Base-by-base conservation (phyloP, 2,797 vertebrate species). In the Chrysocyon brachyurus region DNA sequence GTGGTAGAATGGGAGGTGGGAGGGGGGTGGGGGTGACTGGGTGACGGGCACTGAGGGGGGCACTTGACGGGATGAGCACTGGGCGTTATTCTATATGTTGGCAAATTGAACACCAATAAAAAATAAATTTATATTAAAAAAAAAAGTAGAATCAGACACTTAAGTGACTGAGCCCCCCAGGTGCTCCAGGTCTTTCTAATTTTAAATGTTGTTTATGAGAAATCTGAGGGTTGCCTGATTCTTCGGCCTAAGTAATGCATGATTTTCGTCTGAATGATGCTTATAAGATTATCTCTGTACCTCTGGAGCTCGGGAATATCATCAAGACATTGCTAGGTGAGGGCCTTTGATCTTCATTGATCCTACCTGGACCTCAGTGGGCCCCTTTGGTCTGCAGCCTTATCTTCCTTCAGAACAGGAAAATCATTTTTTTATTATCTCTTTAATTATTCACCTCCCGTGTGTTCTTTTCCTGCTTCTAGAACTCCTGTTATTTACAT, bases 191-290 rank as follows among this genome's bases (percentile, higher is more conserved):
- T 95, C 19, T 52, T 68, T 91, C 63, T 91, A 26, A 31, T 33
- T n/a, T 93, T 63, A 52, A 95, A 26, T 61, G 33, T 84, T 68
- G 24, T 36, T 95, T 70, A 46, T 87, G 40, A 73, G 75, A 90
- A 61, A 36, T 82, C 10, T 68, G 57, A 90, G 22, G 84, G 46
- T 26, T 73, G 78, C 56, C 57, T 49, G 72, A 52, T 81, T 66
- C 36, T 90, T 86, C 59, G 75, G n/a, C 46, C 73, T 52, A 61
- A 68, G 14, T 68, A 75, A 56, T 40, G 56, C 61, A 24, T 56
- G 75, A 77, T 61, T 92, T 72, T 61, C 46, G 0, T 63, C 54
- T 78, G 59, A 81, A 83, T 16, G 21, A 78, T 77, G 57, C 28
- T 82, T 56, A 46, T 52, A 90, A 40, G 46, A 21, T 52, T 54